Evolutionary conservation across 2,113 vertebrate species (phyloP), one percentile per base, ranked within the genome.

Genomic region (Leptosomus discolor): DNA sequence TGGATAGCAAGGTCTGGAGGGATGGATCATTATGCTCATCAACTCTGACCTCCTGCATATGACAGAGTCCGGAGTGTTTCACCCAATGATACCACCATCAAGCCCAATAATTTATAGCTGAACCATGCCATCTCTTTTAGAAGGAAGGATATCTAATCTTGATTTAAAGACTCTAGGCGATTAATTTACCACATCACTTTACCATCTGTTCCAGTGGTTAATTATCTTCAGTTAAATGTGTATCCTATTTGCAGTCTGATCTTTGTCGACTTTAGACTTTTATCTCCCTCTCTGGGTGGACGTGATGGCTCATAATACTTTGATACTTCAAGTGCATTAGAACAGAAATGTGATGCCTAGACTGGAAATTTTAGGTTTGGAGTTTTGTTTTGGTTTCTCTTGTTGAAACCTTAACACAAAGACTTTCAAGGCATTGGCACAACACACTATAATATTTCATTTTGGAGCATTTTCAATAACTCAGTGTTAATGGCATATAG

Each of bases 401-500:
- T 89, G 69, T 95, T 88, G 84, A 95, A 94, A 87, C 68, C 73
- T 94, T 97, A 97, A 80, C 84, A 96, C 94, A 90, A 97, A 95
- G 95, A 77, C 84, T 96, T 96, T 91, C 84, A 94, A 96, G 94
- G 87, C 82, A 86, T 93, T 98, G 97, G 97, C 97, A 97, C 71
- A 93, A 79, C 82, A 41, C 58, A 50, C 54, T 96, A 87, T 95
- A 97, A 93, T 97, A 95, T 97, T 98, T 97, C 93, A 83, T 97
- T 96, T 96, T 98, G 98, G 97, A 98, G 91, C 85, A 81, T 91
- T 98, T 98, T 98, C 97, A 98, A 87, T 97, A 95, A 97, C 70
- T 97, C 91, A 90, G 85, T 97, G 97, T 96, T 97, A 98, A 98
- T 96, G 96, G 96, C 96, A 98, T 79, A 77, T 75, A 98, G 94